Conservation (phyloP, 2,113 vertebrate genomes). For the Chrysemys picta region DNA sequence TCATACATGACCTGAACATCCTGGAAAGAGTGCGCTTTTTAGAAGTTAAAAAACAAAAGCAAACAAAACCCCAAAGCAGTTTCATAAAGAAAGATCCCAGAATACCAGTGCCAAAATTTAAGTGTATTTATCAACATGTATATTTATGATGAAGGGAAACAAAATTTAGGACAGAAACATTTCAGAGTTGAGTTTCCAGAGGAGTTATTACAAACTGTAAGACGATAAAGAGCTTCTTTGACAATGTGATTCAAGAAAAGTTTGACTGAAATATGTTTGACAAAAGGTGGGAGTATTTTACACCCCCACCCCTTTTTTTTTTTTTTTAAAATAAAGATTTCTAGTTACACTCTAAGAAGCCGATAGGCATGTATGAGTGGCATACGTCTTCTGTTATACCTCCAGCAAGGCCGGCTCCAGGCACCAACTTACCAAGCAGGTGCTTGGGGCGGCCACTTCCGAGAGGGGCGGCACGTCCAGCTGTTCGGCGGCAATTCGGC, state of each 20-base stretch:
- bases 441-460: no score
- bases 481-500: no score
- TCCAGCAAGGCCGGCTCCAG: neutral
- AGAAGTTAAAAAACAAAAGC: neutral
- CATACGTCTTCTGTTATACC: neutral
- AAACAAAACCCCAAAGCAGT: neutral
- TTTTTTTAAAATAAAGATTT: constrained; percentile 31
- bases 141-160: neutral
- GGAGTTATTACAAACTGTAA: neutral
- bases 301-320: neutral
- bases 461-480: no score
- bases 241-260: no score
- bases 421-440: no score
- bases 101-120: neutral
- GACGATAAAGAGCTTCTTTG: neutral
- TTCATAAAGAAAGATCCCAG: neutral
- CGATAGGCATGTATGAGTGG: neutral
- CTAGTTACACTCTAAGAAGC: neutral
- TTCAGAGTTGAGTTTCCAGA: neutral
- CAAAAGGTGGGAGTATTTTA: neutral
- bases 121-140: neutral
- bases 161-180: neutral
- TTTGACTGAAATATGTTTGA: neutral
- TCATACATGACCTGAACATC: neutral
- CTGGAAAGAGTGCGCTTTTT: neutral